A percentile compares a stretch with the other conserved stretches of the same genome.
Conservation (phyloP, 2,797 vertebrate species). For the Gobio occitaniae region DNA sequence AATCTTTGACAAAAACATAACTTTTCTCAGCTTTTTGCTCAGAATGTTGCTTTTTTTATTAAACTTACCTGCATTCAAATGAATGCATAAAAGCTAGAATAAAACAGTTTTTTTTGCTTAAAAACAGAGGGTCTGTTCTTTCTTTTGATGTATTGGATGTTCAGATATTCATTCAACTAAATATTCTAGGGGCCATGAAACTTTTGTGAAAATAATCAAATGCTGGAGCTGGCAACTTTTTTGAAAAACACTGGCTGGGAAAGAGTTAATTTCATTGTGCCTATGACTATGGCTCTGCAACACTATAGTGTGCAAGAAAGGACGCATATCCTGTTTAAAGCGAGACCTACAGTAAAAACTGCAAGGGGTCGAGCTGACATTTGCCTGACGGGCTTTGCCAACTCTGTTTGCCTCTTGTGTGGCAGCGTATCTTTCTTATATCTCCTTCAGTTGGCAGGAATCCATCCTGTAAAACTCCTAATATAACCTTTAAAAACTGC, state of each 20-base stretch:
- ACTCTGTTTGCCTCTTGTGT: constrained; percentile 58
- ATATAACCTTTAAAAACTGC: constrained; percentile 51
- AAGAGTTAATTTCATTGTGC: background rate
- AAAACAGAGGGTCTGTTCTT: no score
- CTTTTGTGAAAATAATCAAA: no score
- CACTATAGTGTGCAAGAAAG: constrained; percentile 45
- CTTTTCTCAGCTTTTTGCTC: no score
- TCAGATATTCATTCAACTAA: no score
- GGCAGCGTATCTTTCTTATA: constrained; percentile 52
- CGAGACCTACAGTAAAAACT: constrained; percentile 60
- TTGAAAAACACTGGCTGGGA: background rate
- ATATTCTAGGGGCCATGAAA: no score
- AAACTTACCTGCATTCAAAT: no score
- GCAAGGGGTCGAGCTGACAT: constrained; percentile 48
- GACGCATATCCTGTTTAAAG: constrained; percentile 58
- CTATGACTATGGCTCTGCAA: constrained; percentile 22
- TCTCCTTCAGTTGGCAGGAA: constrained; percentile 49
- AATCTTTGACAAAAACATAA: no score
- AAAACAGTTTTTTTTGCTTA: no score
- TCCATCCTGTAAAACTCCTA: constrained; percentile 60
- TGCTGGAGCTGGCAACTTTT: background rate
- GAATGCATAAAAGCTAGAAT: no score
- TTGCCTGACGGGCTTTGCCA: constrained; percentile 51
- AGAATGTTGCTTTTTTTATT: no score
- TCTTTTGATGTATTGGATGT: no score